Evolutionary conservation across 53 echinoderm and acorn worm species (phyloP), one percentile per base, ranked within the genome.

Genomic region (Hippasteria phrygiana): DNA sequence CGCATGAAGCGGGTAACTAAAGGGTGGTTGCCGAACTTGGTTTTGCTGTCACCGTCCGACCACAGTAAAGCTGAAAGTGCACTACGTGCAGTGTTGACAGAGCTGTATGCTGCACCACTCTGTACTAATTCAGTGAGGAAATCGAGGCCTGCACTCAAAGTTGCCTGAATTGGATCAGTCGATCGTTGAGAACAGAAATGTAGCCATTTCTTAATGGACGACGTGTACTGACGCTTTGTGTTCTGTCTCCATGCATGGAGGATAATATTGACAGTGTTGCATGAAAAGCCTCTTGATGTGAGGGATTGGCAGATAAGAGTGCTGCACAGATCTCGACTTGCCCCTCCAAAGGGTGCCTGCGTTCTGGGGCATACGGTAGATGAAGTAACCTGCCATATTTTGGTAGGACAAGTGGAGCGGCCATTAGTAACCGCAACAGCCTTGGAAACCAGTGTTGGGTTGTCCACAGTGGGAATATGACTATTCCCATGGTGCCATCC

Each of bases 221-320:
- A 74, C 3, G 32, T 45, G 28, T 74, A 74, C 45, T 74, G 74
- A 45, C 18, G 43, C 47, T 29, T 45, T 27, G 74, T 74, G 24
- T 31, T 46, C 13, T 3, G 74, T 74, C 45, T 74, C 74, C 74
- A 46, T 13, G 74, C n/a, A 16, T 46, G 45, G 10, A 47, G 26
- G 47, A 74, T 74, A 31, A 74, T 45, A 29, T 74, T 27, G 26
- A 46, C 18, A 74, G 74, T 46, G 43, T 36, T 38, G 5, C 13
- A 7, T 42, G 73, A 73, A 73, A 73, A 18, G 20, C 73, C 73
- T n/a, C 35, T 42, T 42, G 43, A 41, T 16, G 5, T 27, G 74
- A 74, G 38, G 46, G 74, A 37, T 74, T 27, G 43, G 45, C 47
- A n/a, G 74, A 74, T 43, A 74, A 74, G 74, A 74, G 74, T n/a